Evolutionary conservation across 2,797 vertebrate genomes (phyloP), one percentile per base, ranked within the genome.

Genomic region (Carapus acus): DNA sequence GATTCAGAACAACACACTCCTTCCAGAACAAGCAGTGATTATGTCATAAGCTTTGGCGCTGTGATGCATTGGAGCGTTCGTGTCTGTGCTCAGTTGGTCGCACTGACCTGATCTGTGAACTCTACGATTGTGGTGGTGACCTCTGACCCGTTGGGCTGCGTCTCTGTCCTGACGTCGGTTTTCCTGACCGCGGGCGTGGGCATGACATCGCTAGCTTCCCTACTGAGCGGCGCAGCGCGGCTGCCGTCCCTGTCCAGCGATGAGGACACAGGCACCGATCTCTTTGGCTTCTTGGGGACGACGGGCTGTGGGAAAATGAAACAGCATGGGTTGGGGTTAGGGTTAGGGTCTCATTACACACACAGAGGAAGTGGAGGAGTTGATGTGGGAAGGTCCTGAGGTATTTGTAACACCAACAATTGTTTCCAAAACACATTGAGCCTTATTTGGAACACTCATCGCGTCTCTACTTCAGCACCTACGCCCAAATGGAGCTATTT

Each of bases 121-220:
- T 92, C 91, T 71, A 87, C 79, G 12, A 88, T 85, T 58, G 87
- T 82, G 0, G 89, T 86, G 70, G 72, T 89, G 80, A 90, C 87
- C 77, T 89, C 89, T 17, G 89, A 88, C 17, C 88, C 88, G 8
- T 90, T 90, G 40, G 88, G 86, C 54, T 90, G 89, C 29, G 88
- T 63, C 17, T 90, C 88, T 0, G 82, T 83, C 41, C 91, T 90
- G 3, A 89, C 80, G 49, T 93, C 91, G 0, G 90, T 87, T 82
- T 91, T 96, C 80, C 91, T 91, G 40, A 83, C 53, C 2, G 72
- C 7, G 0, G 80, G 76, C 0, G 81, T 74, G 40, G 81, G 70
- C 43, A 75, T 73, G 39, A 89, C 58, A 19, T 87, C 86, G 6
- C 83, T 83, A 67, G 76, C 67, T 62, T 89, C 87, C 50, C 81